Evolutionary conservation across 2,797 vertebrate species (phyloP).

Genomic region (Tragelaphus oryx): DNA sequence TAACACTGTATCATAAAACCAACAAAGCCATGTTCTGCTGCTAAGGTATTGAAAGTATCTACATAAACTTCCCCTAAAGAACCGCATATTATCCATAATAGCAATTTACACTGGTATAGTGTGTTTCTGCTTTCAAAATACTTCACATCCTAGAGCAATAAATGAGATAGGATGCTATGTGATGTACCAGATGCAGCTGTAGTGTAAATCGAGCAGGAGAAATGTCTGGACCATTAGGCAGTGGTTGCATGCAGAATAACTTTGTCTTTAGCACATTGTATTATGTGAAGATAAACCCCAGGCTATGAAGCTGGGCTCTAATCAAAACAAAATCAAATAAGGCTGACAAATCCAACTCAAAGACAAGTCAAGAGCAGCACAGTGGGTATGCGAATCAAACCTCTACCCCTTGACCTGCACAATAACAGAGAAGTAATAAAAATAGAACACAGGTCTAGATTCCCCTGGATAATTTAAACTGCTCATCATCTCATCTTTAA

Average conservation of each 20-base stretch:
- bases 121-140: constrained; percentile 41
- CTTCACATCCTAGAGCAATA: constrained; percentile 31
- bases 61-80: constrained; percentile 12
- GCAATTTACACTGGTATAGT: not conserved
- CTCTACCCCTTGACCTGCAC: not conserved
- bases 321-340: constrained; percentile 55
- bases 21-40: not conserved
- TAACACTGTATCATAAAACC: not conserved
- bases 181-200: not conserved
- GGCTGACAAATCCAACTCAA: constrained; percentile 14
- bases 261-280: not conserved
- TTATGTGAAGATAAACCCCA: constrained; percentile 9
- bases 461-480: constrained; percentile 25
- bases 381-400: not conserved
- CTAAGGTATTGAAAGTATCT: not conserved
- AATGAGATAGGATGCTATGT: not conserved
- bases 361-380: not conserved
- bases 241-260: not conserved
- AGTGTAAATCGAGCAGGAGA: not conserved
- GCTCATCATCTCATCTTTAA: constrained; percentile 41
- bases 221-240: not conserved
- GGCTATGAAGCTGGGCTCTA: constrained; percentile 28
- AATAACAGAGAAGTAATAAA: not conserved
- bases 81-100: not conserved
- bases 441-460: constrained; percentile 22